Base-by-base conservation (phyloP, 2,113 vertebrate species). In the Dasyornis broadbenti region DNA sequence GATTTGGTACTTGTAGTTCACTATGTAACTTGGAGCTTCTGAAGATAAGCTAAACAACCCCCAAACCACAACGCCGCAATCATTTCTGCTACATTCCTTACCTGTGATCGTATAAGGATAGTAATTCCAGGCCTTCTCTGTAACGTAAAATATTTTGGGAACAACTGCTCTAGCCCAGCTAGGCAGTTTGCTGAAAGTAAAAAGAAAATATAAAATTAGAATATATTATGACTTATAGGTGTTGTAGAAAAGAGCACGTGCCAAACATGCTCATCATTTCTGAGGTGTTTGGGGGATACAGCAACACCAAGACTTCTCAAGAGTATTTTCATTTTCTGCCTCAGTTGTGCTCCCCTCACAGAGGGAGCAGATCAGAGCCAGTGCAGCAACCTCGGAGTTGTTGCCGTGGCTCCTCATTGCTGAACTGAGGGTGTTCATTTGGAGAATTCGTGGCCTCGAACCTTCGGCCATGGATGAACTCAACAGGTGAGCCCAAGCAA, bases 61-160 rank as follows among this genome's bases (percentile, higher is more conserved):
- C 63, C 47, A 71, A 86, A 86, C 22, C 53, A 79, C n/a, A 54
- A 31, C 14, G n/a, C 33, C 44, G 9, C 39, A 44, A 75, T 30
- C 3, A 68, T 35, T 71, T 91, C 65, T 80, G 70, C 70, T 71
- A 31, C n/a, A 35, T 42, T 61, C 75, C 98, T 98, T 96, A 99
- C 99, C 99, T 98, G 99, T 99, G 93, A 99, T 98, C 72, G 99
- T 99, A 86, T 99, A 99, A 45, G 99, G 99, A 85, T 99, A 99
- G 79, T 99, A 99, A 98, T 99, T 99, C 99, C 99, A 99, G 3
- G 99, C 99, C 96, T 99, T 99, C 97, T 99, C 99, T 11, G 99
- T 99, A 87, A 99, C 98, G 9, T 99, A 99, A 98, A 99, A 99
- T 97, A 99, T 99, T 97, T 99, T 99, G 59, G 99, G 99, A 94